phyloP scores from a whole-genome alignment of 2,888 invertebrate species.

The Drosophila hawaiiensis region DNA sequence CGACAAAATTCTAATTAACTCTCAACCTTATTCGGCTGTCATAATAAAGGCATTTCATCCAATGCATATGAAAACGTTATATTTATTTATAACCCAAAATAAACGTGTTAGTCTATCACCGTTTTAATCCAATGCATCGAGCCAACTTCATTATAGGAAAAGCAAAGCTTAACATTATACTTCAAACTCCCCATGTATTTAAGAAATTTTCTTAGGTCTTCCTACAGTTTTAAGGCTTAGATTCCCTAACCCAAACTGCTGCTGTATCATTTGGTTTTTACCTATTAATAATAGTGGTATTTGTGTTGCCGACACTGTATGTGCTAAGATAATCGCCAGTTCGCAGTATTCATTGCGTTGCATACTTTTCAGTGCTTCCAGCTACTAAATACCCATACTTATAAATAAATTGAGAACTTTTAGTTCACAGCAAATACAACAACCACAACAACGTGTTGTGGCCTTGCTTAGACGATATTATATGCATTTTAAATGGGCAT shows the following conservation, averaged over 20 bases:
- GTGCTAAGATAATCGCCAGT: slow-evolving; percentile 14
- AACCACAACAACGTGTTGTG: neutral
- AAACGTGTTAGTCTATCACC: too few relatives aligned
- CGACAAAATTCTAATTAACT: slow-evolving; percentile 57
- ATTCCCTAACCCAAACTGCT: neutral
- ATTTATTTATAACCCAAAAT: too few relatives aligned
- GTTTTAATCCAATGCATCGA: too few relatives aligned
- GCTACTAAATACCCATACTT: neutral
- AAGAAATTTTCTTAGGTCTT: neutral
- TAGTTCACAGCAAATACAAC: neutral
- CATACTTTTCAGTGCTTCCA: slow-evolving; percentile 15
- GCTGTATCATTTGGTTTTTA: neutral
- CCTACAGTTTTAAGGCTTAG: neutral
- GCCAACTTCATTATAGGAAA: too few relatives aligned
- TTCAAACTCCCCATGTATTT: too few relatives aligned
- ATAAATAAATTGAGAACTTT: slow-evolving; percentile 22
- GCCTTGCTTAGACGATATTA: neutral
- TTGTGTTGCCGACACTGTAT: neutral
- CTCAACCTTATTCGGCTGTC: slow-evolving; percentile 58
- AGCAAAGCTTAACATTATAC: too few relatives aligned
- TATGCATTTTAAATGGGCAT: neutral
- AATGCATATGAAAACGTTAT: too few relatives aligned
- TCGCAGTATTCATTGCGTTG: slow-evolving; percentile 21
- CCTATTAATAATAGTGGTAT: neutral
- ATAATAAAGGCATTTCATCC: too few relatives aligned